phyloP scores from a whole-genome alignment of 1,140 invertebrate genomes.

The Cydia amplana region DNA sequence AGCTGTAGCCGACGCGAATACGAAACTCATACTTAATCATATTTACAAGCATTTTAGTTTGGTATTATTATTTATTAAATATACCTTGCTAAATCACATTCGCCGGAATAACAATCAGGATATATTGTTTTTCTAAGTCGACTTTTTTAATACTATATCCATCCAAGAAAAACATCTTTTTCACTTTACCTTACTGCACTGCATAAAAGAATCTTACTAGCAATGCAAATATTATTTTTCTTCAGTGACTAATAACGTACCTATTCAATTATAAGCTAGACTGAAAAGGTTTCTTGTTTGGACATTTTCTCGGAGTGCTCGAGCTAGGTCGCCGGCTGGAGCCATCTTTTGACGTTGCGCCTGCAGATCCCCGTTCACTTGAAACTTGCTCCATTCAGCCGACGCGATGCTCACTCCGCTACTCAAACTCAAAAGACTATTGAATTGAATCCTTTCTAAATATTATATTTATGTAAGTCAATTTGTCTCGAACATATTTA shows the following conservation, averaged over 20 bases:
- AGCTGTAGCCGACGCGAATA: constrained; percentile 53
- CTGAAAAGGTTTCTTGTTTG: constrained; percentile 28
- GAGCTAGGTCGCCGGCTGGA: background rate
- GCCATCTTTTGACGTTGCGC: constrained; percentile 31
- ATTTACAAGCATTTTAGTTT: too few relatives aligned
- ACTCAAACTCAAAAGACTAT: constrained; percentile 29
- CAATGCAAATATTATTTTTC: background rate
- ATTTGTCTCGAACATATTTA: background rate
- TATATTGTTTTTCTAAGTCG: too few relatives aligned
- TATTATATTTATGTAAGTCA: constrained; percentile 6
- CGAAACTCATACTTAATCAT: constrained; percentile 37
- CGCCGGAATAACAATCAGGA: too few relatives aligned
- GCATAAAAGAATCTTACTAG: background rate
- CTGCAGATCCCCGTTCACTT: constrained; percentile 34
- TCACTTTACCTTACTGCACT: too few relatives aligned
- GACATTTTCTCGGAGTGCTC: constrained; percentile 21
- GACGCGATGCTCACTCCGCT: constrained; percentile 11
- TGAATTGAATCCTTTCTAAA: constrained; percentile 23
- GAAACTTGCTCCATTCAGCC: constrained; percentile 34
- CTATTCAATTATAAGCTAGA: constrained; percentile 7
- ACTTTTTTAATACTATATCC: background rate
- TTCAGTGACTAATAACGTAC: constrained; percentile 1
- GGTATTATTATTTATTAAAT: too few relatives aligned
- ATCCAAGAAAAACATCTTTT: too few relatives aligned
- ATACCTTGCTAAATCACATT: too few relatives aligned